Percentiles rank a stretch among this genome's conserved stretches.
phyloP scores from a whole-genome alignment of 1,140 invertebrate species.

The Diploscapter pachys region DNA sequence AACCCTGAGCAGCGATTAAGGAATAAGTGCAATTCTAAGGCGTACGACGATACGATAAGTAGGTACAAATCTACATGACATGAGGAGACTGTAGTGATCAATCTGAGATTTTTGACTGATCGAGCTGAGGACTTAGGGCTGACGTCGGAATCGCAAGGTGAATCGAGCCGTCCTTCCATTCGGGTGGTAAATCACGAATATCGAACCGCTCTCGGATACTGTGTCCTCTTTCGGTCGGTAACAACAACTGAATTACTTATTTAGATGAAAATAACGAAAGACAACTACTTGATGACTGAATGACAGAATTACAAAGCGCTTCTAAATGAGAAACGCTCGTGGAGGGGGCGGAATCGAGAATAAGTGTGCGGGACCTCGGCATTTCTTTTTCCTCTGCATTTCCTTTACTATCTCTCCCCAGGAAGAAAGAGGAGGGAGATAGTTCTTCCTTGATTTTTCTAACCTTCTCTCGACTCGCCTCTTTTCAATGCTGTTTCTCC shows the following conservation, averaged over 20 bases:
- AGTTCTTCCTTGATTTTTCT: neutral
- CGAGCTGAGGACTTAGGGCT: constrained; percentile 23
- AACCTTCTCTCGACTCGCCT: neutral
- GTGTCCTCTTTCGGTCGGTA: constrained; percentile 59
- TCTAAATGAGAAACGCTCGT: no score
- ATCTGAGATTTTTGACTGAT: no score
- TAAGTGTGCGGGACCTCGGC: neutral
- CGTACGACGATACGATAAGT: no score
- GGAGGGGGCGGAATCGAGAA: no score
- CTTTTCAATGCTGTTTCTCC: no score
- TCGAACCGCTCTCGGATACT: constrained; percentile 54
- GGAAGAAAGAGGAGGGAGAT: neutral
- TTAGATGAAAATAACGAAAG: neutral
- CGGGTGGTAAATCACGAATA: constrained; percentile 58
- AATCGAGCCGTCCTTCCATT: constrained; percentile 58
- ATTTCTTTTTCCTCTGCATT: constrained; percentile 1
- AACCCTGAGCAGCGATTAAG: no score
- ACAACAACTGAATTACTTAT: constrained; percentile 48
- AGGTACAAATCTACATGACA: no score
- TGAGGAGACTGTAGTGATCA: no score
- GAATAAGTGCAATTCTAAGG: no score
- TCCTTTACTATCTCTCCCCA: neutral
- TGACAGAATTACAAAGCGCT: no score
- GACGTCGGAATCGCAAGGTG: constrained; percentile 56
- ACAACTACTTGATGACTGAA: neutral